Evolutionary conservation across 2,113 vertebrate species (phyloP).

Genomic region (Cinclus cinclus): DNA sequence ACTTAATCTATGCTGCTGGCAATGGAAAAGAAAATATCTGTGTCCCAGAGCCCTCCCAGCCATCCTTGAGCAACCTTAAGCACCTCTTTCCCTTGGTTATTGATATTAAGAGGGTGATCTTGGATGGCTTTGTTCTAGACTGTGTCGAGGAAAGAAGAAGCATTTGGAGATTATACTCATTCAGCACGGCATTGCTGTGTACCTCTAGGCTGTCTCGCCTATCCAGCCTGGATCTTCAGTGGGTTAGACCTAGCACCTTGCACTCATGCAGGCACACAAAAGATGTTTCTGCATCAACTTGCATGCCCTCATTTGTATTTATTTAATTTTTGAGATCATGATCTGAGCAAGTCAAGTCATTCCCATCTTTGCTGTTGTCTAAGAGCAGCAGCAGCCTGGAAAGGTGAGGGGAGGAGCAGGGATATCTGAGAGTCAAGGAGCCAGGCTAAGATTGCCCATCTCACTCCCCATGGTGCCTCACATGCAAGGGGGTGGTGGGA

Average conservation of each 20-base stretch:
- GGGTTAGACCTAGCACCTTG: not conserved
- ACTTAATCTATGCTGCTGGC: not conserved
- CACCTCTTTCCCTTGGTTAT: not conserved
- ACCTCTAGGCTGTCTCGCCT: not conserved
- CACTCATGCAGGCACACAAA: rapidly evolving
- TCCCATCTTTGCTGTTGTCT: not conserved
- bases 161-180: not conserved
- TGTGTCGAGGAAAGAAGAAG: rapidly evolving
- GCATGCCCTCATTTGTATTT: not conserved
- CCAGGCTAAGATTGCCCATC: rapidly evolving
- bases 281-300: not conserved
- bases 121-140: not conserved
- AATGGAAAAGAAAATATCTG: not conserved
- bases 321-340: not conserved
- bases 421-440: not conserved
- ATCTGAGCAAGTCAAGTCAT: not conserved
- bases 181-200: not conserved
- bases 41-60: not conserved
- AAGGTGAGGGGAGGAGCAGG: not conserved
- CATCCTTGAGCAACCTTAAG: not conserved
- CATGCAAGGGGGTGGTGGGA: rapidly evolving
- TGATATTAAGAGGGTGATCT: not conserved
- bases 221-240: not conserved
- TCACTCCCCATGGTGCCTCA: rapidly evolving
- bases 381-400: not conserved